These are phyloP conservation scores for Selenia dentaria DNA, from an alignment of 2,888 invertebrate species.

Conservation along the genomic window DNA sequence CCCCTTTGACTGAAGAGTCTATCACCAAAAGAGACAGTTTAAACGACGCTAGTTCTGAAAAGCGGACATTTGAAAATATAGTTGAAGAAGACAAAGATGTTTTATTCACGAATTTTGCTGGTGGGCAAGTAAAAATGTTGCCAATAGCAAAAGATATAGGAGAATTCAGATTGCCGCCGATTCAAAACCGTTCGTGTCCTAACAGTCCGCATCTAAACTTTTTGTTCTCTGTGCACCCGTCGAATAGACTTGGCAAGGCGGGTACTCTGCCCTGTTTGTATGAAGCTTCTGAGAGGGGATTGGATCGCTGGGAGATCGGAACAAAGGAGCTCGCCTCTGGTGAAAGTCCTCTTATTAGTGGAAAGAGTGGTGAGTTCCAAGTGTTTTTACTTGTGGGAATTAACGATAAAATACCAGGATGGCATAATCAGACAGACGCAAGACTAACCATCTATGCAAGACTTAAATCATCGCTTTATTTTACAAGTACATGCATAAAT, in stretches of 20 bases:
- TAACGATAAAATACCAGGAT: no score
- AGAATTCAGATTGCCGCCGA: constrained; percentile 65
- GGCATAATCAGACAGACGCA: no score
- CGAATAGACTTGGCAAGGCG: constrained; percentile 36
- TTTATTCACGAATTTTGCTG: constrained; percentile 51
- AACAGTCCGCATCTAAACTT: constrained; percentile 56
- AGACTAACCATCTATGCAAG: no score
- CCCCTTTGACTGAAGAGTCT: constrained; percentile 73
- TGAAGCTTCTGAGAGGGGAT: constrained; percentile 38
- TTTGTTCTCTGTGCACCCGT: constrained; percentile 48
- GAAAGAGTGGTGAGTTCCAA: constrained; percentile 49
- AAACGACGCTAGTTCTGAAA: constrained; percentile 47
- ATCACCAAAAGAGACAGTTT: constrained; percentile 52
- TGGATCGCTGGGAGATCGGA: constrained; percentile 56
- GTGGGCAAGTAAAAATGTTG: constrained; percentile 52
- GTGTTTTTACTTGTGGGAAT: not conserved
- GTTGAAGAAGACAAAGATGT: constrained; percentile 40
- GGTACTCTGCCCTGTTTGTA: constrained; percentile 40
- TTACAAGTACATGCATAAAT: no score
- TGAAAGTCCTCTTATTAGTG: constrained; percentile 55
- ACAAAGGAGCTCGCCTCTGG: constrained; percentile 61
- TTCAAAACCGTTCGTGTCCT: constrained; percentile 51
- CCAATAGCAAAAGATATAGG: constrained; percentile 35
- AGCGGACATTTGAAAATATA: constrained; percentile 18
- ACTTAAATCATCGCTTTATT: no score